These are phyloP conservation scores for Bedellia somnulentella DNA, from an alignment of 2,888 invertebrate species.

Conservation along the genomic window DNA sequence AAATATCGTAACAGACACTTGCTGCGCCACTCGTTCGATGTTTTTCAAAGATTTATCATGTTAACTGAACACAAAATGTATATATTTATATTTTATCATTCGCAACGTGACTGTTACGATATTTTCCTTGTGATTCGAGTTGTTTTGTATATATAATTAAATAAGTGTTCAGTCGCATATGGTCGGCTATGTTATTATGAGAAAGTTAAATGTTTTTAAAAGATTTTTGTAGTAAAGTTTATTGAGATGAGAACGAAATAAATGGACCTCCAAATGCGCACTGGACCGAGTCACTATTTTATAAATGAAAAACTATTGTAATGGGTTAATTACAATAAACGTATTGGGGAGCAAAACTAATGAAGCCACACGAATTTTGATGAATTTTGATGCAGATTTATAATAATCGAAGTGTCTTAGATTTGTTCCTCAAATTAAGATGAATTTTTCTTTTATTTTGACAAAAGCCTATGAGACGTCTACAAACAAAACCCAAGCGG, in stretches of 20 bases:
- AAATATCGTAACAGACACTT: slow-evolving; percentile 14
- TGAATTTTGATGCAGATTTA: slow-evolving; percentile 15
- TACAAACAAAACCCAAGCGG: no score
- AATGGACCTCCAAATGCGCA: slow-evolving; percentile 22
- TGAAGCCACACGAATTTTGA: slow-evolving; percentile 4
- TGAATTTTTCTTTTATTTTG: neutral
- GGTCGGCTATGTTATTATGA: no score
- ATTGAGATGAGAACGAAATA: slow-evolving; percentile 11
- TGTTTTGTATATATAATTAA: slow-evolving; percentile 18
- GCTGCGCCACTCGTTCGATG: slow-evolving; percentile 8
- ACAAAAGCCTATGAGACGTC: neutral
- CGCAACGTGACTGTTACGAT: slow-evolving; percentile 16
- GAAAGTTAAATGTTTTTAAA: no score
- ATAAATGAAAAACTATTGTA: slow-evolving; percentile 24
- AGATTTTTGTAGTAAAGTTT: no score
- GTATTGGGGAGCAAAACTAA: slow-evolving; percentile 51
- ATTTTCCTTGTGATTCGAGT: slow-evolving; percentile 16
- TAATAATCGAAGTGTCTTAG: slow-evolving; percentile 30
- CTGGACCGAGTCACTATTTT: slow-evolving; percentile 22
- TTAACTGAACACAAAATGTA: slow-evolving; percentile 7
- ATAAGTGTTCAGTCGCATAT: slow-evolving; percentile 21
- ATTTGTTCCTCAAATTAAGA: slow-evolving; percentile 43
- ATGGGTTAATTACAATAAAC: slow-evolving; percentile 20
- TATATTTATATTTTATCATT: slow-evolving; percentile 9
- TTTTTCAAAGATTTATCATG: slow-evolving; percentile 9